These are phyloP conservation scores for Drosophila mimica DNA, from an alignment of 2,888 invertebrate genomes.

Conservation along the genomic window DNA sequence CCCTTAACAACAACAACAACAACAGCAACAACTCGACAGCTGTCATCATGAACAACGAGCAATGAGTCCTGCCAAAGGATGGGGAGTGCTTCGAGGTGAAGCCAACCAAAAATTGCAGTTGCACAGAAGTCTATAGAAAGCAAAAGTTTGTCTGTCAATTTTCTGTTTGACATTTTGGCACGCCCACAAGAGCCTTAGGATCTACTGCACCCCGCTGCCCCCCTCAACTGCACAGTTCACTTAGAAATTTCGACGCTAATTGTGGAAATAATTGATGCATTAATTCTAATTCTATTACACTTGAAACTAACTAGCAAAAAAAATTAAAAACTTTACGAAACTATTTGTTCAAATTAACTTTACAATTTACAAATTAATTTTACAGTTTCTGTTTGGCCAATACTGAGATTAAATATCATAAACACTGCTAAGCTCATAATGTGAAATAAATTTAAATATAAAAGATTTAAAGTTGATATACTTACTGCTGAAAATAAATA, in stretches of 20 bases:
- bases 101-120: conserved; percentile 61
- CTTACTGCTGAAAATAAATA: background rate
- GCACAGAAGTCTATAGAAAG: conserved; percentile 60
- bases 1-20: conserved; percentile 23
- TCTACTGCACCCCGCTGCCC: background rate
- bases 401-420: background rate
- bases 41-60: conserved; percentile 65
- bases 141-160: conserved; percentile 77
- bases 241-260: conserved; percentile 38
- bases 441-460: background rate
- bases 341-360: conserved; percentile 40
- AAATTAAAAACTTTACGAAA: conserved; percentile 24
- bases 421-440: background rate
- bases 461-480: background rate
- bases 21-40: conserved; percentile 56
- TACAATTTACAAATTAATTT: conserved; percentile 30
- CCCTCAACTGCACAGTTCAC: background rate
- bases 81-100: conserved; percentile 28
- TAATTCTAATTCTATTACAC: conserved; percentile 57
- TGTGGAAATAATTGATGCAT: conserved; percentile 57
- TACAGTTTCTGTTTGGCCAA: conserved; percentile 7
- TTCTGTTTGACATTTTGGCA: conserved; percentile 66
- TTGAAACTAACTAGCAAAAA: conserved; percentile 26
- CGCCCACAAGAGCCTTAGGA: conserved; percentile 41
- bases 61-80: conserved; percentile 10